Percentiles rank a stretch among this genome's conserved stretches.
Evolutionary conservation across 2,888 invertebrate genomes (phyloP).

Genomic region (Automeris io): DNA sequence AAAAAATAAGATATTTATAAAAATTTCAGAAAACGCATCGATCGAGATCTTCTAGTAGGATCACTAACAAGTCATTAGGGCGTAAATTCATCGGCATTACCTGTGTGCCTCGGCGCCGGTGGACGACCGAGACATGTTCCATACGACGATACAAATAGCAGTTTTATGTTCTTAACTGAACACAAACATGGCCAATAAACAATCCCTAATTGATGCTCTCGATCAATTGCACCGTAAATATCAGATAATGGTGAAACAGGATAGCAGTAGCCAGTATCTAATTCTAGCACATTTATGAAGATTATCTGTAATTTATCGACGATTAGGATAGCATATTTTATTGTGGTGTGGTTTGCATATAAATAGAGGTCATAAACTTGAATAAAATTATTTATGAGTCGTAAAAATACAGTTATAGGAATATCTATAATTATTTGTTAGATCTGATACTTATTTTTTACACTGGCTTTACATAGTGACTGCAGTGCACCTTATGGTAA

Average conservation of each 20-base stretch:
- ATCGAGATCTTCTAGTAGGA: constrained; percentile 26
- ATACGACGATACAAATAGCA: constrained; percentile 22
- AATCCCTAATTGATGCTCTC: constrained; percentile 18
- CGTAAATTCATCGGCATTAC: constrained; percentile 39
- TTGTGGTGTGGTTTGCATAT: neutral
- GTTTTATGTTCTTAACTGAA: constrained; percentile 22
- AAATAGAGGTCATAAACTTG: too few relatives aligned
- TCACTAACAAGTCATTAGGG: constrained; percentile 31
- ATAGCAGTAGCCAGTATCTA: neutral
- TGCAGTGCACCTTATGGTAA: too few relatives aligned
- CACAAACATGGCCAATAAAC: constrained; percentile 23
- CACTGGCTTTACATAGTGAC: too few relatives aligned
- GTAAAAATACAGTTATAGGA: too few relatives aligned
- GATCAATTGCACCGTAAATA: constrained; percentile 14
- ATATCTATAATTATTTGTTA: too few relatives aligned
- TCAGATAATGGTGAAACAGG: constrained; percentile 10
- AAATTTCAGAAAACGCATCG: constrained; percentile 5
- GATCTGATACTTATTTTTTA: too few relatives aligned
- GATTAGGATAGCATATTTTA: neutral
- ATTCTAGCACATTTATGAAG: neutral
- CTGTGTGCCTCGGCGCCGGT: constrained; percentile 27
- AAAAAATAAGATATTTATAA: neutral
- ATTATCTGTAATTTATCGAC: neutral
- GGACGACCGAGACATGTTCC: constrained; percentile 16
- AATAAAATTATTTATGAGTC: too few relatives aligned